Evolutionary conservation across 2,888 invertebrate genomes (phyloP), one percentile per base, ranked within the genome.

Genomic region (Prosapia bicincta): DNA sequence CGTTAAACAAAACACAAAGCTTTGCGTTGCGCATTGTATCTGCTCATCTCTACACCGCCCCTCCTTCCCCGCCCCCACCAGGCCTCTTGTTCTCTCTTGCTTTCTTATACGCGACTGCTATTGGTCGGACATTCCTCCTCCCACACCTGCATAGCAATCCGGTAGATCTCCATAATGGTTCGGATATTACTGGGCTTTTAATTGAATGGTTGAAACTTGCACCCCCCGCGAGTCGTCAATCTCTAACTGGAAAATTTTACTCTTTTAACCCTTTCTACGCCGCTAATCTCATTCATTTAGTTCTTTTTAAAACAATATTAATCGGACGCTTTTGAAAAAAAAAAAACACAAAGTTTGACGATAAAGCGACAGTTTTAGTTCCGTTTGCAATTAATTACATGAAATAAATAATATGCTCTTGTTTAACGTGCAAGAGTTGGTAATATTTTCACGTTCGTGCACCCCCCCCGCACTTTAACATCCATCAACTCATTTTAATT

Each of bases 191-290:
- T 13, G 43, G 25, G 38, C 67, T 69, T 43, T 74, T 74, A 74
- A 74, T 74, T 74, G 74, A 74, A 74, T 28, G 69, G 74, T 69
- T 74, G 69, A 68, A 73, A 70, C 70, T 70, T 32, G 70, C 66
- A 24, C 66, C 6, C 67, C 73, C 24, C 66, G n/a, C 26, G 67
- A 32, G 25, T 32, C 38, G 38, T 13, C 38, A 28, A 6, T 38
- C 38, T 38, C 38, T 13, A 28, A 28, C 73, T 32, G 73, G 73
- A 73, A 67, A 72, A 73, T 69, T 74, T 74, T 38, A 28, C 69
- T 69, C 69, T 69, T 69, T 69, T 28, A 28, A 70, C 70, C 26
- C 70, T 70, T 70, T 70, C 70, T 26, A 38, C 30, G n/a, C 70
- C 70, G 70, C 54, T 69, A 74, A 73, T 68, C 30, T 32, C 66